A percentile compares a stretch with the other conserved stretches of the same genome.
These are phyloP conservation scores for Siphlonurus alternatus DNA, from an alignment of 2,888 invertebrate species.

Conservation along the genomic window DNA sequence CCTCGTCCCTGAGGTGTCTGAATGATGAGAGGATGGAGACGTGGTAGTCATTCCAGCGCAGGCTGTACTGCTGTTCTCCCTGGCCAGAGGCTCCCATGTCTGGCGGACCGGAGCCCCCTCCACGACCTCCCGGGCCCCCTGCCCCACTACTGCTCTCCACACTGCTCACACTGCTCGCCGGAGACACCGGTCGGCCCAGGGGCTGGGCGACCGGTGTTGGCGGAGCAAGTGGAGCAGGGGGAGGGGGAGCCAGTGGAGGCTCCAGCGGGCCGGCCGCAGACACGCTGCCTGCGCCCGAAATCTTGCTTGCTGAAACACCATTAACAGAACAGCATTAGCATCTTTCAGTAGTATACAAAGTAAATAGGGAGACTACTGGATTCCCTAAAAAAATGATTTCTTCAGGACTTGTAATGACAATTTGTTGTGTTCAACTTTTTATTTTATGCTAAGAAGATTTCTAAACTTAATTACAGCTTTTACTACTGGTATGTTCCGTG, in stretches of 20 bases:
- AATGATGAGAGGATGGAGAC: conserved; percentile 80
- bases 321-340: no score
- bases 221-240: conserved; percentile 21
- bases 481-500: no score
- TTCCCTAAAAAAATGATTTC: no score
- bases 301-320: background rate
- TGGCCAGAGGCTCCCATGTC: background rate
- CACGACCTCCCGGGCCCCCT: conserved; percentile 16
- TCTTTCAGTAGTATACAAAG: no score
- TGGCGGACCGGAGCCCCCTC: conserved; percentile 8
- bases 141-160: conserved; percentile 9
- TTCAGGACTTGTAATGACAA: no score
- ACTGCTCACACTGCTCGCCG: conserved; percentile 15
- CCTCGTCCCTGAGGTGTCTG: conserved; percentile 72
- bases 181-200: conserved; percentile 19
- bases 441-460: no score
- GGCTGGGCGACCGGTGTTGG: conserved; percentile 23
- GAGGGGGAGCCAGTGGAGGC: conserved; percentile 9
- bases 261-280: conserved; percentile 12
- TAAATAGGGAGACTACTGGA: no score
- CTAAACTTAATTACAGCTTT: no score
- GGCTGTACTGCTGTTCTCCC: conserved; percentile 73
- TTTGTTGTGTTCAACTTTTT: no score
- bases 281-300: conserved; percentile 10
- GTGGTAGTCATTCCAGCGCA: conserved; percentile 91